Base-by-base conservation (phyloP, 2,113 vertebrate genomes). In the Bambusicola thoracicus region DNA sequence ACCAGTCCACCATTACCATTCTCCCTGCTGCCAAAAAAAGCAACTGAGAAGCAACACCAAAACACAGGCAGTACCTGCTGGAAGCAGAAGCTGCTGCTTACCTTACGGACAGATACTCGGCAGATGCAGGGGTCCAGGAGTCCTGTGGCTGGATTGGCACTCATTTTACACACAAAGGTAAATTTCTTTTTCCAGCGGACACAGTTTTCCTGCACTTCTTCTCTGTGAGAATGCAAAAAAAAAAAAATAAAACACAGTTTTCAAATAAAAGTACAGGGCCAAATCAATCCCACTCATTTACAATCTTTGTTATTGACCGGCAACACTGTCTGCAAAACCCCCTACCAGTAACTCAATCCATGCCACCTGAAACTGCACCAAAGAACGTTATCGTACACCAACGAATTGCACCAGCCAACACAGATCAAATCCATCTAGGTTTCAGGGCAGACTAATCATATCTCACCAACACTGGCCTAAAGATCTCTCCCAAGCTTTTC, bases 131-230 rank as follows among this genome's bases (percentile, higher is more conserved):
- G 99, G 89, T 99, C 99, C 97, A 99, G 98, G 84, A 99, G 98
- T 17, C 99, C 99, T 0, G 99, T 99, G 93, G 98, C 98, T 4
- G 99, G 98, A 97, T 99, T 99, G 90, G 99, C 99, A 24, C 99
- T 99, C 99, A 99, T 99, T 89, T 99, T 99, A 59, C 99, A 99
- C 93, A 99, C 98, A 38, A 99, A 99, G 58, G 97, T 98, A 91
- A 99, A 99, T 96, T 98, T 99, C 97, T 99, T 99, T 93, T 97
- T 98, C 99, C 99, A 99, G 87, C 98, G 98, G 38, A 99, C 99
- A 6, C 99, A 99, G 97, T 99, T 99, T 94, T 99, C 99, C 81
- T 98, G 99, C 48, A 99, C 99, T 95, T 99, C 99, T 96, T 99
- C 98, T 93, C 99, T 99, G 80, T 2, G 1, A 41, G 67, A 67